Evolutionary conservation across 2,797 vertebrate genomes (phyloP).

Genomic region (Austrolebias charrua): DNA sequence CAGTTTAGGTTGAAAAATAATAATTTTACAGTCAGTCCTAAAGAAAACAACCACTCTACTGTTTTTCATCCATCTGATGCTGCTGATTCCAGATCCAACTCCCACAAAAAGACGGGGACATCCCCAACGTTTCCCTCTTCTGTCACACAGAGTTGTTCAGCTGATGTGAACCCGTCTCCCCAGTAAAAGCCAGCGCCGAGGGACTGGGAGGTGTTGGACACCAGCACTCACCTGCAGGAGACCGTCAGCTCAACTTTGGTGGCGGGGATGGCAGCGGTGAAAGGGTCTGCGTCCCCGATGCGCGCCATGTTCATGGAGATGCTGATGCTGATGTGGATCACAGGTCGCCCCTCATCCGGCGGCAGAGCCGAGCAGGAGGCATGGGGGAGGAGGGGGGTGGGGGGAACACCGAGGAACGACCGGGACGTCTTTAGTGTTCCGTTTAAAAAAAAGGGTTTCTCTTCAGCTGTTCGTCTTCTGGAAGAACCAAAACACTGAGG

Average conservation of each 20-base stretch:
- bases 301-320: slow-evolving; percentile 83
- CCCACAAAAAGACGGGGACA: too few relatives aligned
- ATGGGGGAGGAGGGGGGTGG: accelerated
- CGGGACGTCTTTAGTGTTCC: too few relatives aligned
- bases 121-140: too few relatives aligned
- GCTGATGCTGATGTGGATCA: slow-evolving; percentile 54
- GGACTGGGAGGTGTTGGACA: too few relatives aligned
- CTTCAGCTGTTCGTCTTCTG: slow-evolving; percentile 2
- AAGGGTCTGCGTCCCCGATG: slow-evolving; percentile 88
- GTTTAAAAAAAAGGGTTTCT: background rate
- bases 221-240: slow-evolving; percentile 88
- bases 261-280: slow-evolving; percentile 92
- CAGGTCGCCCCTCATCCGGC: slow-evolving; percentile 38
- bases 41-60: too few relatives aligned
- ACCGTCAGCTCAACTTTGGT: slow-evolving; percentile 96
- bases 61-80: too few relatives aligned
- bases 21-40: too few relatives aligned
- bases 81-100: too few relatives aligned
- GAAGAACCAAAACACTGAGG: slow-evolving; percentile 10
- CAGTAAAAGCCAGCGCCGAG: too few relatives aligned
- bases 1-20: too few relatives aligned
- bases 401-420: background rate
- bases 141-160: background rate
- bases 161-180: too few relatives aligned
- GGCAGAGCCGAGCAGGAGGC: slow-evolving; percentile 25